A percentile compares a stretch with the other conserved stretches of the same genome.
These are phyloP conservation scores for Epinephelus coioides DNA, from an alignment of 2,797 vertebrate species.

Conservation along the genomic window DNA sequence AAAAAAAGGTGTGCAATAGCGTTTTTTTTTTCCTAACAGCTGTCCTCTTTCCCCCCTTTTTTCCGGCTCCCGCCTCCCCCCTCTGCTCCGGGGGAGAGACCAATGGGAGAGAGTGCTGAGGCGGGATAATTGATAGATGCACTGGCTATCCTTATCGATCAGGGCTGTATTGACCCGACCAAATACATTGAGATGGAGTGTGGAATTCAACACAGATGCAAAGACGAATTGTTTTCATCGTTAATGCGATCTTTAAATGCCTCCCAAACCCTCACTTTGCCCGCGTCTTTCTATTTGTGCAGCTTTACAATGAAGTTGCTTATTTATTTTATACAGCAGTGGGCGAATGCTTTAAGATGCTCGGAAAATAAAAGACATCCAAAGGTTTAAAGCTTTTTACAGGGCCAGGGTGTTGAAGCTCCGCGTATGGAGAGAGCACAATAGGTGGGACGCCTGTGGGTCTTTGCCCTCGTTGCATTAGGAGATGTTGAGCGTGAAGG, in stretches of 20 bases:
- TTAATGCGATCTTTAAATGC: conserved; percentile 86
- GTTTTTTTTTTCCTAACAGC: conserved; percentile 62
- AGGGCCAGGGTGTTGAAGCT: conserved; percentile 4
- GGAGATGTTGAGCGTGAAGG: conserved; percentile 79
- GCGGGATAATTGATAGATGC: conserved; percentile 91
- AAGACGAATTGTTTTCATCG: conserved; percentile 88
- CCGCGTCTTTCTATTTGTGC: conserved; percentile 35
- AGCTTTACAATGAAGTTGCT: conserved; percentile 37
- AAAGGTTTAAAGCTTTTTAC: conserved; percentile 31
- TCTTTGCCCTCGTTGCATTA: conserved; percentile 62
- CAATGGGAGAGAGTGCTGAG: conserved; percentile 88
- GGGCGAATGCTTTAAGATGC: neutral
- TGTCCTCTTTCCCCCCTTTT: conserved; percentile 66
- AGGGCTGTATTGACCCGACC: conserved; percentile 86
- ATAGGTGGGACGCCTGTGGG: conserved; percentile 45
- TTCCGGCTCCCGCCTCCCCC: conserved; percentile 50
- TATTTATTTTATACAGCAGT: conserved; percentile 36
- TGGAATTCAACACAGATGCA: conserved; percentile 89
- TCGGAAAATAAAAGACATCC: neutral
- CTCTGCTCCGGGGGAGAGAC: conserved; percentile 76
- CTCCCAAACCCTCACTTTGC: conserved; percentile 57
- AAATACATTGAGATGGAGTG: conserved; percentile 91
- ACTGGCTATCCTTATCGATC: conserved; percentile 91
- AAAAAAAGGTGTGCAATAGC: conserved; percentile 42
- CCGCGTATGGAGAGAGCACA: conserved; percentile 27